Percentiles rank a stretch among this genome's conserved stretches.
phyloP scores from a whole-genome alignment of 2,113 vertebrate species.

The Pituophis catenifer region DNA sequence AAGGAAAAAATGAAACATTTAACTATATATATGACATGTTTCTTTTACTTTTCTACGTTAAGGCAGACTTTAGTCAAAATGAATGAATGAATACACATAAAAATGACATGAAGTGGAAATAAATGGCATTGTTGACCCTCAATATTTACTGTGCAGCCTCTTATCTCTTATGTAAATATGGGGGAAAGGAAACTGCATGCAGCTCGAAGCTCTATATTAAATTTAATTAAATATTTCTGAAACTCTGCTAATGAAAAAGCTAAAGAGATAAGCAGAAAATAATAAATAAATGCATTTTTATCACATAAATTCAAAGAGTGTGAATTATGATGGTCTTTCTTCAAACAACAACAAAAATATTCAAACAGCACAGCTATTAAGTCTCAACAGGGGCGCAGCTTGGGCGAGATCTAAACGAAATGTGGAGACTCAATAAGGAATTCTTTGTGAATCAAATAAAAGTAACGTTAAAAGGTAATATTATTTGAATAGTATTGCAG shows the following conservation, averaged over 20 bases:
- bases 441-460: not conserved
- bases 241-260: not conserved
- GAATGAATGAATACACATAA: not conserved
- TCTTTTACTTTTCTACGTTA: not conserved
- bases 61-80: not conserved
- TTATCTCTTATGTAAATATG: not conserved
- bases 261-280: not conserved
- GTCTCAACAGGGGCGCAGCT: not conserved
- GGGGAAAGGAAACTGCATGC: not conserved
- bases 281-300: not conserved
- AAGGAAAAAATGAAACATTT: too few species aligned
- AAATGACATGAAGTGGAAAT: not conserved
- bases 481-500: not conserved
- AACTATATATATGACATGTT: not conserved
- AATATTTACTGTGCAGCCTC: not conserved
- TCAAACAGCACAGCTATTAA: not conserved
- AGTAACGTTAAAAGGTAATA: not conserved
- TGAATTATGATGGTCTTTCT: not conserved
- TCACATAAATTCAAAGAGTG: not conserved
- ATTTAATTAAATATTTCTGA: not conserved
- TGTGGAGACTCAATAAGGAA: not conserved
- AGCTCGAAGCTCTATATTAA: not conserved
- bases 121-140: not conserved
- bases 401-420: not conserved
- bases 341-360: not conserved